These are phyloP conservation scores for Pangasius larnaudii DNA, from an alignment of 2,797 vertebrate genomes.

Conservation along the genomic window DNA sequence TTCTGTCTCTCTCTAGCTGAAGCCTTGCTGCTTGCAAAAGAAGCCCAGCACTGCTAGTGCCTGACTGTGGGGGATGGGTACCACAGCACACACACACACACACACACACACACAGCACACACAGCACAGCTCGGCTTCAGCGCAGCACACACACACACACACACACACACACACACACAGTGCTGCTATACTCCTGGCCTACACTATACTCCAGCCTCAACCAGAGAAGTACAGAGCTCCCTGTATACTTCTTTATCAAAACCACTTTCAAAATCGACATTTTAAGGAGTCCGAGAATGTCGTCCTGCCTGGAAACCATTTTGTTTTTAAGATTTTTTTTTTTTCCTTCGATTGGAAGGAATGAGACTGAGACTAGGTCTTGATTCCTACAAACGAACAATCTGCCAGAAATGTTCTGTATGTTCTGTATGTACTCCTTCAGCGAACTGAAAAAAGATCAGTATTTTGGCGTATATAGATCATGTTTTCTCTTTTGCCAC, in stretches of 20 bases:
- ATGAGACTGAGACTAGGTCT: not conserved
- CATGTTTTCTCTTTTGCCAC: not conserved
- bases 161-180: not conserved
- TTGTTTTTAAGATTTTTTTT: not conserved
- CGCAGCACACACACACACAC: not conserved
- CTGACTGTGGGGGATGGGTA: constrained; percentile 81
- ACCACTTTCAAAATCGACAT: not conserved
- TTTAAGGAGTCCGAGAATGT: not conserved
- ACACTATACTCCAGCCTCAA: constrained; percentile 61
- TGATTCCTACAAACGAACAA: not conserved
- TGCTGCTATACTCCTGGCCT: constrained; percentile 64
- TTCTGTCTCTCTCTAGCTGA: constrained; percentile 61
- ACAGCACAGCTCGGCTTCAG: constrained; percentile 21
- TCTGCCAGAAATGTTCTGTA: not conserved
- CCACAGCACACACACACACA: not conserved
- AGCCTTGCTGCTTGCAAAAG: constrained; percentile 67
- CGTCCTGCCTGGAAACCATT: not conserved
- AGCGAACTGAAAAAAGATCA: not conserved
- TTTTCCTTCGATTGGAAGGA: not conserved
- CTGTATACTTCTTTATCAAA: constrained; percentile 7
- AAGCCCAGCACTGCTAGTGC: constrained; percentile 69
- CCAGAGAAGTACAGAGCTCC: constrained; percentile 55
- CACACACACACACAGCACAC: constrained; percentile 1
- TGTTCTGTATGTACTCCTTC: not conserved
- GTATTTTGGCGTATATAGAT: not conserved